A percentile compares a stretch with the other conserved stretches of the same genome.
Evolutionary conservation across 2,888 invertebrate species (phyloP).

Genomic region (Nesidiocoris tenuis): DNA sequence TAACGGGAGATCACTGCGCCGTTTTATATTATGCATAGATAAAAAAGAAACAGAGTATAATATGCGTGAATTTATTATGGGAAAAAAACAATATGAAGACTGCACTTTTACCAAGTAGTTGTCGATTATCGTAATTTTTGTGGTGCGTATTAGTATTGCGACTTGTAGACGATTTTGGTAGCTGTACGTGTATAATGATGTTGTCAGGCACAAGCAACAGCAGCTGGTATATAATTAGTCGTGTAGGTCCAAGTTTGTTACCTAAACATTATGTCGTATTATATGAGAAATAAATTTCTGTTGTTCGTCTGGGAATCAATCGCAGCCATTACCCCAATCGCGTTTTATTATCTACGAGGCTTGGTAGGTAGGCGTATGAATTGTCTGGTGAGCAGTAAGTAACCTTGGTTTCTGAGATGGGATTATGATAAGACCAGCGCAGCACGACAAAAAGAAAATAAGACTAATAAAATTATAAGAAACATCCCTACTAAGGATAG

Average conservation of each 20-base stretch:
- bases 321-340: no score
- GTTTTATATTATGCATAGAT: background rate
- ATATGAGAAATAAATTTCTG: constrained; percentile 25
- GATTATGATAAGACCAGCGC: no score
- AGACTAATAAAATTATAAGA: no score
- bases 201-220: background rate
- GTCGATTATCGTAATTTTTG: background rate
- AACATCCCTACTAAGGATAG: no score
- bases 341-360: no score
- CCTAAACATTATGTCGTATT: constrained; percentile 23
- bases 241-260: constrained; percentile 33
- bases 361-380: no score
- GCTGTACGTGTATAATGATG: background rate
- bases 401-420: no score
- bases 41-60: no score
- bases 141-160: background rate
- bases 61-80: constrained; percentile 16
- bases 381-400: no score
- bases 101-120: constrained; percentile 35
- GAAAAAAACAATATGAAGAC: constrained; percentile 35
- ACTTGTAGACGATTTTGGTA: background rate
- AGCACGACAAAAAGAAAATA: no score
- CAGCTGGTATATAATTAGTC: background rate
- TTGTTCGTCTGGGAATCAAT: constrained; percentile 30
- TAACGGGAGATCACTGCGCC: no score